Base-by-base conservation (phyloP, 92 coral and sea anemone species). In the Galaxea fascicularis region DNA sequence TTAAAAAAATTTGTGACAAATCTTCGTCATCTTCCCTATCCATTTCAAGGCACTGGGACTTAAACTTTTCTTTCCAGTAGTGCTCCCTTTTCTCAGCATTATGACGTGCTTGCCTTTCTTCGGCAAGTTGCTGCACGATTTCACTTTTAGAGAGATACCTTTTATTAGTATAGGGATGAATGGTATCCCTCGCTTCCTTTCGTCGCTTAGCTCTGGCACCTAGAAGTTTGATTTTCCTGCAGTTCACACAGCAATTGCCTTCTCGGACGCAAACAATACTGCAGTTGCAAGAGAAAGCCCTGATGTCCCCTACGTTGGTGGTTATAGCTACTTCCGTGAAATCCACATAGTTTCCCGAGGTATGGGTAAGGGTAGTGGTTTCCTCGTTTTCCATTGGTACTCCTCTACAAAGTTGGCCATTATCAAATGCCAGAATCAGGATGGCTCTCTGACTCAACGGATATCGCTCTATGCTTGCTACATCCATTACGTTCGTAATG, bases 231-330 rank as follows among this genome's bases (percentile, higher is more conserved):
- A 82, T 25, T 10, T 29, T 35, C 10, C 22, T 15, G 70, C 87
- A 82, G 71, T 24, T 71, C 74, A 28, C 35, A 22, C 87, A 71
- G 77, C 78, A 69, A 70, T n/a, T 72, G 69, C 87, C 87, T 52
- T 64, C 77, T 72, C 53, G 51, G 53, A 35, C n/a, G 22, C 51
- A 5, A 22, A 82, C 25, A 53, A 82, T 57, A 45, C 39, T 69
- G 24, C 87, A 71, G 66, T 71, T 82, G 17, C 65, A 8, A 20
- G 79, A 71, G 74, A 71, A 71, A n/a, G 15, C 70, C 65, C 79
- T 53, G 18, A 13, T 57, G 25, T 82, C 68, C 29, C 31, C 47
- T 27, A 30, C 54, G 54, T 25, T 60, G 28, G 3, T 69, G 17
- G 46, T 18, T 10, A 16, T 49, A 10, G 54, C 15, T 57, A 44